phyloP scores from a whole-genome alignment of 2,888 invertebrate species.

The Microctonus brassicae region DNA sequence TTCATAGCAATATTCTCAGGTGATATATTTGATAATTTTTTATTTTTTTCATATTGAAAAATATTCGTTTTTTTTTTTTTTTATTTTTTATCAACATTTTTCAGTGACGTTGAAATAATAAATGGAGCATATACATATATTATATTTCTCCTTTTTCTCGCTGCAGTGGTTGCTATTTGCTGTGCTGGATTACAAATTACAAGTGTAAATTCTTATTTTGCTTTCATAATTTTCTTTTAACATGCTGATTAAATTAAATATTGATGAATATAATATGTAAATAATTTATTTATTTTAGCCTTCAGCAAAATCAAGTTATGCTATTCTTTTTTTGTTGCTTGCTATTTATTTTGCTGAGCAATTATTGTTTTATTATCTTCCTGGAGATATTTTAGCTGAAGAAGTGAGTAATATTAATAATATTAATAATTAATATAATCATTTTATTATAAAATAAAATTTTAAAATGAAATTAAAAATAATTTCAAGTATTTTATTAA shows the following conservation, averaged over 20 bases:
- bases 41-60: neutral
- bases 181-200: conserved; percentile 47
- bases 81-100: too few species aligned
- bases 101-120: conserved; percentile 41
- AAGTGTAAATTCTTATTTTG: conserved; percentile 34
- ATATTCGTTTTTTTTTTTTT: conserved; percentile 17
- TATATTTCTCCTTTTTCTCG: conserved; percentile 40
- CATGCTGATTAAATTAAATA: neutral
- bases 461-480: too few species aligned
- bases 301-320: conserved; percentile 22
- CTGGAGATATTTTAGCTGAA: conserved; percentile 40
- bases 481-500: too few species aligned
- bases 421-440: too few species aligned
- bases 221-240: neutral
- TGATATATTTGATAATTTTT: conserved; percentile 10
- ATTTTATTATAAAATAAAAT: too few species aligned
- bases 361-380: conserved; percentile 45
- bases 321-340: conserved; percentile 38
- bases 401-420: conserved; percentile 42
- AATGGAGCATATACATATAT: conserved; percentile 43
- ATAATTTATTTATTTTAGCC: conserved; percentile 15
- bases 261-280: neutral
- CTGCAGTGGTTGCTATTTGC: conserved; percentile 44
- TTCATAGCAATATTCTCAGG: conserved; percentile 42
- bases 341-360: conserved; percentile 44